Conservation (phyloP, 2,113 vertebrate genomes). For the Xiphias gladius region DNA sequence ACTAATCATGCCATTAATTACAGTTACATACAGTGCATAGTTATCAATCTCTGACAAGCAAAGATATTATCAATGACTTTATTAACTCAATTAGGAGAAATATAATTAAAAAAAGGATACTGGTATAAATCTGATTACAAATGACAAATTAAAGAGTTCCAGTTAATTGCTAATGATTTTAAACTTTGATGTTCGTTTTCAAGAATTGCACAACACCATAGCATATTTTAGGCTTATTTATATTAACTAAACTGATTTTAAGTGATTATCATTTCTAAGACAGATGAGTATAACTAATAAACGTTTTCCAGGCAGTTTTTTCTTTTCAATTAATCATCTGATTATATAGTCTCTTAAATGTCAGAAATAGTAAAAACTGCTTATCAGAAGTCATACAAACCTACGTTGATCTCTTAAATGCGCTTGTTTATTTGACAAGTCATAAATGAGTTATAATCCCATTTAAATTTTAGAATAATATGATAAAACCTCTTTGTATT, state of each 20-base stretch:
- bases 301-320: background rate
- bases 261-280: conserved; percentile 13
- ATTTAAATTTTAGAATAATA: background rate
- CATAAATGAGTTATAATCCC: background rate
- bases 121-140: conserved; percentile 1
- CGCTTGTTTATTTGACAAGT: background rate
- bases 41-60: conserved; percentile 39
- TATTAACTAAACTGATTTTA: conserved; percentile 18
- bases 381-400: background rate
- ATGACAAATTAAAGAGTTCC: conserved; percentile 28
- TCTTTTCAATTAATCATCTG: background rate
- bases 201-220: background rate
- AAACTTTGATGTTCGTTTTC: conserved; percentile 22
- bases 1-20: conserved; percentile 49
- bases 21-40: conserved; percentile 5
- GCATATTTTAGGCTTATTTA: background rate
- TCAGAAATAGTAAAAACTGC: background rate
- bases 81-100: conserved; percentile 33
- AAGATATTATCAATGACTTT: conserved; percentile 29
- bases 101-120: conserved; percentile 4
- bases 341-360: background rate
- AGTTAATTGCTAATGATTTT: conserved; percentile 3
- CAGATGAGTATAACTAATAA: background rate
- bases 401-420: background rate
- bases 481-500: background rate